phyloP scores from a whole-genome alignment of 2,797 vertebrate genomes.

The Myiotriccus ornatus region DNA sequence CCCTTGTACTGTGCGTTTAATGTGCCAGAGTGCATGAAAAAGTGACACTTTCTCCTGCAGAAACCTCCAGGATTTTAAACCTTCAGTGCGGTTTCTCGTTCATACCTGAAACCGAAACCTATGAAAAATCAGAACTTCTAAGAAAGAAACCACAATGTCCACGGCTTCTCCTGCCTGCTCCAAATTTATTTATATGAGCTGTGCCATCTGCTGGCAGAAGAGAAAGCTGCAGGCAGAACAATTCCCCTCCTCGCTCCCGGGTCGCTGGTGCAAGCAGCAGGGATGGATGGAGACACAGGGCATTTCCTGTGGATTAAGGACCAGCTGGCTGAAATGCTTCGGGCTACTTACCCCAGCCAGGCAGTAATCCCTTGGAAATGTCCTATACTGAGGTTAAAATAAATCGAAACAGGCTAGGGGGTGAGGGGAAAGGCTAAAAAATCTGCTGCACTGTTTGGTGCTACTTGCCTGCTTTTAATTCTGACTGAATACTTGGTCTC shows the following conservation, averaged over 20 bases:
- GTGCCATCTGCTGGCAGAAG: conserved; percentile 70
- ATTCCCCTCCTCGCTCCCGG: neutral
- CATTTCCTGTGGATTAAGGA: conserved; percentile 67
- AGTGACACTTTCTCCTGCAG: neutral
- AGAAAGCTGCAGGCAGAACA: neutral
- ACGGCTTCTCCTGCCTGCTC: neutral
- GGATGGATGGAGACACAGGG: conserved; percentile 42
- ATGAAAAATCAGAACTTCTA: conserved; percentile 21
- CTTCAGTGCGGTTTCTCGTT: neutral
- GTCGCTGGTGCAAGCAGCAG: neutral
- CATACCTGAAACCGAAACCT: conserved; percentile 26
- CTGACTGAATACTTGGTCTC: neutral
- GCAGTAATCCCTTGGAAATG: conserved; percentile 60
- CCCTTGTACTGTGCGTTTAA: accelerated
- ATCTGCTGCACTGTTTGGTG: neutral
- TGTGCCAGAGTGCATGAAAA: accelerated
- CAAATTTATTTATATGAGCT: conserved; percentile 25
- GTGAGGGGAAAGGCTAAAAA: neutral
- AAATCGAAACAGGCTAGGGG: neutral
- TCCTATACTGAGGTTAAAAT: neutral
- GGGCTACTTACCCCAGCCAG: conserved; percentile 47
- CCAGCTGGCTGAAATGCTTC: conserved; percentile 23
- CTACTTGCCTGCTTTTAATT: neutral
- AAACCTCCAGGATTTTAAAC: neutral
- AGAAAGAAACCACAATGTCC: conserved; percentile 8